Evolutionary conservation across 2,888 invertebrate species (phyloP).

Genomic region (Axea sp.): DNA sequence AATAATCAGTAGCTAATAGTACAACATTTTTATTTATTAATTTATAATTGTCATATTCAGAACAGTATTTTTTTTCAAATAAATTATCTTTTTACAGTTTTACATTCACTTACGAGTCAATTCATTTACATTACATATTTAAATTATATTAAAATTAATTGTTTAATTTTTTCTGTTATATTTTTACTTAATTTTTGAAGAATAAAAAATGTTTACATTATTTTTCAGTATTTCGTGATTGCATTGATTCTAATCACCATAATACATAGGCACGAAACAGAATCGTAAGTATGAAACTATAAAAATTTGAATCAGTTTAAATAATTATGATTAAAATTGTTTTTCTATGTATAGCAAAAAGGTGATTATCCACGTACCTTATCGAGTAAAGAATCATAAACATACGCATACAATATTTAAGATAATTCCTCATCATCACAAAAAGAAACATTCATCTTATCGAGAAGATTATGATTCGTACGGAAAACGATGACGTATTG

Average conservation of each 20-base stretch:
- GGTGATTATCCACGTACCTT: conserved; percentile 85
- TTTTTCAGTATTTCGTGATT: conserved; percentile 34
- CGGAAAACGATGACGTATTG: conserved; percentile 39
- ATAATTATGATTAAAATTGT: neutral
- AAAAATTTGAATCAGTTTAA: neutral
- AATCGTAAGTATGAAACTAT: conserved; percentile 29
- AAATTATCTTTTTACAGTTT: too few relatives aligned
- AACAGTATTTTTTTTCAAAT: too few relatives aligned
- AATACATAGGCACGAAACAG: conserved; percentile 25
- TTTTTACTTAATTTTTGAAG: too few relatives aligned
- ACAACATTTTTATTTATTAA: too few relatives aligned
- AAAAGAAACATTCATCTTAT: conserved; percentile 54
- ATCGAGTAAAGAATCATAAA: conserved; percentile 85
- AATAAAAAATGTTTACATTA: too few relatives aligned
- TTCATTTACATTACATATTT: too few relatives aligned
- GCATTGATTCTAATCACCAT: conserved; percentile 18
- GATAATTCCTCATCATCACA: conserved; percentile 83
- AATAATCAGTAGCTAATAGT: too few relatives aligned
- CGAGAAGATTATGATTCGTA: conserved; percentile 60
- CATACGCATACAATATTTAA: conserved; percentile 88
- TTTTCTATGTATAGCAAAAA: conserved; percentile 81
- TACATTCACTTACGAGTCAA: too few relatives aligned
- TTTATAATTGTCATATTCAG: too few relatives aligned
- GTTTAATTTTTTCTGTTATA: too few relatives aligned
- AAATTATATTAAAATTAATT: too few relatives aligned